Conservation (phyloP, 2,113 vertebrate species). For the Pterophyllum scalare region DNA sequence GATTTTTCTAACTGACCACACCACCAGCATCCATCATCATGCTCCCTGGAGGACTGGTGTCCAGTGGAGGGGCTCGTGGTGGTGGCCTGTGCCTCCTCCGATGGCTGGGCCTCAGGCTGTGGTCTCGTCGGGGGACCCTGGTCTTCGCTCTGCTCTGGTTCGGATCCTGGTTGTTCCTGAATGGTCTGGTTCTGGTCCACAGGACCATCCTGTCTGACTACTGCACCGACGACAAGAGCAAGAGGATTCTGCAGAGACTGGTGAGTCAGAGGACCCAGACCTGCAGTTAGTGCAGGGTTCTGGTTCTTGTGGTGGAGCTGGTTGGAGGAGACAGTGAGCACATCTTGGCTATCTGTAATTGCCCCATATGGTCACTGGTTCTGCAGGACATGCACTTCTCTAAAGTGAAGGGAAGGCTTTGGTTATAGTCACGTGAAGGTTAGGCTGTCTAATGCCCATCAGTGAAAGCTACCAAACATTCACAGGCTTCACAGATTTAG, state of each 20-base stretch:
- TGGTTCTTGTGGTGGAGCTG: background rate
- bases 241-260: slow-evolving; percentile 89
- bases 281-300: background rate
- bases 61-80: background rate
- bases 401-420: too few species aligned
- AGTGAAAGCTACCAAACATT: too few species aligned
- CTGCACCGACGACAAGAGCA: slow-evolving; percentile 92
- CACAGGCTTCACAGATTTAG: too few species aligned
- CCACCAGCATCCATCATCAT: background rate
- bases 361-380: too few species aligned
- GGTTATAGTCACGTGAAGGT: too few species aligned
- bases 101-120: slow-evolving; percentile 79
- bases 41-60: slow-evolving; percentile 40
- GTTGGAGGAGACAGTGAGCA: accelerated
- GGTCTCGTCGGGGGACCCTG: slow-evolving; percentile 80
- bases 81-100: slow-evolving; percentile 57
- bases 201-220: slow-evolving; percentile 87
- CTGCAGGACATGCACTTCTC: too few species aligned
- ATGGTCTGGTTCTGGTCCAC: slow-evolving; percentile 86
- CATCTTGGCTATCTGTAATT: background rate
- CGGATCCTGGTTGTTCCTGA: slow-evolving; percentile 85
- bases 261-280: slow-evolving; percentile 75
- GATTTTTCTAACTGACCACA: background rate
- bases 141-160: slow-evolving; percentile 85
- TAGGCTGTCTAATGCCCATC: too few species aligned